Base-by-base conservation (phyloP, 2,888 invertebrate species). In the Patella ulyssiponensis region DNA sequence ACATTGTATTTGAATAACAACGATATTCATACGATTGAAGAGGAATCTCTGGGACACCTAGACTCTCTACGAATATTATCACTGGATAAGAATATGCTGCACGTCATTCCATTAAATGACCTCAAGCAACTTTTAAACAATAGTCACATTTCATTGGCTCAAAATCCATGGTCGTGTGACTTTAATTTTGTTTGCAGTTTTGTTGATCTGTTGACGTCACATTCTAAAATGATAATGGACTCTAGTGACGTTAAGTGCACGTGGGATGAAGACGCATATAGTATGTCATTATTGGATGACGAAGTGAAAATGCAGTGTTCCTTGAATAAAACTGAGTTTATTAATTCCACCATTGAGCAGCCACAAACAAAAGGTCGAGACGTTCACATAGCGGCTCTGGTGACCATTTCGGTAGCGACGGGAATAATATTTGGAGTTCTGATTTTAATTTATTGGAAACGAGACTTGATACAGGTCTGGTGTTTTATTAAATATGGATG, bases 1-100 rank as follows among this genome's bases (percentile, higher is more conserved):
- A 71, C 23, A 27, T 58, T 87, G 12, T 78, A 74, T 17, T 78
- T 86, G 1, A 71, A 81, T 20, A 76, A 85, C 33, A 87, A 87
- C 54, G 73, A 76, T 11, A 79, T 87, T 17, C 74, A 75, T 33
- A 73, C 70, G 0, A 80, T 86, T 77, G 82, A 82, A 15, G 73
- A 80, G 11, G 79, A 82, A 33, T 75, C 81, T 3, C 83, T 86
- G 7, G 58, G 79, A 0, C 64, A 77, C 2, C 77, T 86, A 20
- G 77, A 81, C 20, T 56, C 69, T 4, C 70, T 86, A n/a, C 20
- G 12, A 12, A 27, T 75, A 12, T 71, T 84, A 20, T 78, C 79
- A 58, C 71, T 84, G n/a, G 79, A 79, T 56, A 77, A 79, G 4
- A 84, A 84, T 69, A 69, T 44, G 2, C 73, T 84, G 20, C 33